phyloP scores from a whole-genome alignment of 2,113 vertebrate species.

The Xenotilapia leptura region DNA sequence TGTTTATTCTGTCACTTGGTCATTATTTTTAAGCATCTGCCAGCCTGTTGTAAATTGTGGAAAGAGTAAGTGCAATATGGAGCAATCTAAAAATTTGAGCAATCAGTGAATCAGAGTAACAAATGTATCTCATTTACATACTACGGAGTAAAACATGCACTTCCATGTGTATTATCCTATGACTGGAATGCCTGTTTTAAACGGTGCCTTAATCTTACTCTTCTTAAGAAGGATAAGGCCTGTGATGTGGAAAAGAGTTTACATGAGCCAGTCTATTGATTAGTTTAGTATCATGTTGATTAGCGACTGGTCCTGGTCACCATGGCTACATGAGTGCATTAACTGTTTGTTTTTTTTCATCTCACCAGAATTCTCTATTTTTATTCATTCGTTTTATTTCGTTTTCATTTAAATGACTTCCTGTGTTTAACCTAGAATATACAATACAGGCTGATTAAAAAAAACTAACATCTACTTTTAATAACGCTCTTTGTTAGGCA shows the following conservation, averaged over 20 bases:
- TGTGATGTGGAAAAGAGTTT: neutral
- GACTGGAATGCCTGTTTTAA: neutral
- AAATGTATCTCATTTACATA: neutral
- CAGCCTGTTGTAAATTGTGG: neutral
- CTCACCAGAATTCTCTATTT: neutral
- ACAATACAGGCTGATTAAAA: neutral
- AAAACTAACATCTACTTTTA: neutral
- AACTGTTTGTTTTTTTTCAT: neutral
- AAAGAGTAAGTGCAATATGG: neutral
- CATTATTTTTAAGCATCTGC: neutral
- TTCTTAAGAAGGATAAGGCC: neutral
- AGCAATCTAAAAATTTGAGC: neutral
- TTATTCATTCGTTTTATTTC: neutral
- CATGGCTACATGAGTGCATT: neutral
- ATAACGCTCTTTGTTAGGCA: neutral
- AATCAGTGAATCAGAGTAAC: neutral
- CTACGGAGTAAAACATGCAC: neutral
- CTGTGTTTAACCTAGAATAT: neutral
- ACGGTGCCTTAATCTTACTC: neutral
- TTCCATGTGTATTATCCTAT: neutral
- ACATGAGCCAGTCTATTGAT: neutral
- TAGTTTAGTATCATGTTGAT: neutral
- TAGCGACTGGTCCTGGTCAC: neutral
- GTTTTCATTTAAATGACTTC: rapidly evolving
- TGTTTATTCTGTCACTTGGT: neutral